Base-by-base conservation (phyloP, 2,888 invertebrate genomes). In the Aphidoletes aphidimyza region DNA sequence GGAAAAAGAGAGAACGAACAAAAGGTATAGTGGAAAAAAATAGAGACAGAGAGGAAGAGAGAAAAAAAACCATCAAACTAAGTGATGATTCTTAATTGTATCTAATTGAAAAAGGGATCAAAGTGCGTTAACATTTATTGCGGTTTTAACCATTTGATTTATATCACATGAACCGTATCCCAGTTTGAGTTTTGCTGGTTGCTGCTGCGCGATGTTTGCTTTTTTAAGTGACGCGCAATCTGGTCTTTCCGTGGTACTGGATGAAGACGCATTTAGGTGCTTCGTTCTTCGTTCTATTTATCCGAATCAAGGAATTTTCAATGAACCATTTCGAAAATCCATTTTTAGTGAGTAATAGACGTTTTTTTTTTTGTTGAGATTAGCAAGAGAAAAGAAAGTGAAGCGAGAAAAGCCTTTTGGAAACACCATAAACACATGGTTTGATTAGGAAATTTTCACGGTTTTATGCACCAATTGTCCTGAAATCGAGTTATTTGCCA, bases 31-130 rank as follows among this genome's bases (percentile, higher is more conserved):
- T n/a, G 42, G 8, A 42, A 14, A 42, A 14, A 14, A 42, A n/a
- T n/a, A 69, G 69, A 30, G 47, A 30, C 22, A 54, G 22, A 22
- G 69, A 30, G 34, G 14, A 11, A 69, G 69, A 6, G 34, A 34
- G 14, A 42, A 42, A 42, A 42, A 42, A 34, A 69, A 69, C 69
- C 69, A 69, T 69, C 69, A 69, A 69, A n/a, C 69, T 69, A 83
- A 83, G 83, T 83, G 83, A 83, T 26, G 83, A 83, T 42, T 83
- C 83, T 83, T 83, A 83, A 83, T 83, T 83, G 83, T 83, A 83
- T 83, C 83, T 83, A 83, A 42, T 83, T 69, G 69, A 83, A 83
- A 83, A 37, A 83, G 81, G 81, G 81, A 69, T 69, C 69, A 69
- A 69, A 69, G 69, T 69, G 69, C 69, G 69, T 69, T 69, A 69